Conservation (phyloP, 2,113 vertebrate genomes). For the Oryzias javanicus region DNA sequence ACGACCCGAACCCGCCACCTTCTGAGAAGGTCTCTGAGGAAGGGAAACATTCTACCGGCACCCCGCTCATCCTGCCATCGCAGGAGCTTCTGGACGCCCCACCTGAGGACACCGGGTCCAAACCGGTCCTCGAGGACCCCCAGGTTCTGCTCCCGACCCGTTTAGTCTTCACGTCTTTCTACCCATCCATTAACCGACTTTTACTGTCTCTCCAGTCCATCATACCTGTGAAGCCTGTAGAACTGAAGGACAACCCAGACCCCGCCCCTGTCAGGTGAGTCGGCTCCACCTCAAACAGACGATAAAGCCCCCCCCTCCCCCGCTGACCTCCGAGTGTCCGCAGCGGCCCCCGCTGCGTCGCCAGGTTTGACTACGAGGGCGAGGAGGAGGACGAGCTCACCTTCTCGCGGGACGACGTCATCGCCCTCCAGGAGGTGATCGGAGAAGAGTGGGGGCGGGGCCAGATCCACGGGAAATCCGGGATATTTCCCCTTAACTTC, state of each 20-base stretch:
- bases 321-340: not conserved
- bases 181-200: fast-evolving
- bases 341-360: slow-evolving; percentile 80
- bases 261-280: slow-evolving; percentile 67
- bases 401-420: slow-evolving; percentile 87
- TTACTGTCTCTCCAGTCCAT: slow-evolving; percentile 44
- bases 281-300: not conserved
- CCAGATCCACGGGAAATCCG: slow-evolving; percentile 77
- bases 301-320: not conserved
- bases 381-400: slow-evolving; percentile 87
- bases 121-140: slow-evolving; percentile 20
- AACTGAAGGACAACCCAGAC: slow-evolving; percentile 63
- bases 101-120: slow-evolving; percentile 38
- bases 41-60: slow-evolving; percentile 42
- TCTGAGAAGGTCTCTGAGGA: slow-evolving; percentile 57
- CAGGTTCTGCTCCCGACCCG: slow-evolving; percentile 29
- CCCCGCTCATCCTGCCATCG: slow-evolving; percentile 18
- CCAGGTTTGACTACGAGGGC: slow-evolving; percentile 86
- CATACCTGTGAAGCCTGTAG: slow-evolving; percentile 41
- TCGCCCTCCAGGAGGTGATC: slow-evolving; percentile 81
- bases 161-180: no score
- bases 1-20: slow-evolving; percentile 68
- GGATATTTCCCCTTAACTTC: slow-evolving; percentile 87
- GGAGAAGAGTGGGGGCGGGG: slow-evolving; percentile 88
- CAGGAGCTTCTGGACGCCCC: slow-evolving; percentile 48